Evolutionary conservation across 2,888 invertebrate genomes (phyloP), one percentile per base, ranked within the genome.

Genomic region (Macrosiphum euphorbiae): DNA sequence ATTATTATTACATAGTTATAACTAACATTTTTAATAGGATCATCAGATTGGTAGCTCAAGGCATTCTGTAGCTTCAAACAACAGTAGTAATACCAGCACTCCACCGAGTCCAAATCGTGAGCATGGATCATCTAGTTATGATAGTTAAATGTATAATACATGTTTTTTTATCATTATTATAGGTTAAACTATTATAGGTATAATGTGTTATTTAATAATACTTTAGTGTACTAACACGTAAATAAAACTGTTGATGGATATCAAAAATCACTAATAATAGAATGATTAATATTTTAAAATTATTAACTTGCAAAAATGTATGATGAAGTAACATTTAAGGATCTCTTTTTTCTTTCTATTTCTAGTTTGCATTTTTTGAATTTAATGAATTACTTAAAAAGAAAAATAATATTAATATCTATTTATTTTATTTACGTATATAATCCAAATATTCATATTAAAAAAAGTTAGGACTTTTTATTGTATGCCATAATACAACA

Each of bases 51-150:
- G 96, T 94, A 97, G 97, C 95, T 97, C 97, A 87, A 96, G 97
- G 94, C 97, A 97, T 95, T 97, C 97, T 94, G 97, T 97, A 95
- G 97, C 97, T 94, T 97, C 97, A 94, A 97, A 97, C 96, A 97
- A 97, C 96, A 97, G 97, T 96, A 97, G 97, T 95, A 97, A 97
- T 96, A 96, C 97, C 95, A 97, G 97, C 95, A 97, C 97, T 89
- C 97, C 97, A 91, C 97, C 97, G 90, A 97, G 97, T 95, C 97
- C 97, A 94, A 97, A 97, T 95, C 97, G 97, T 94, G 97, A 97
- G 55, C 94, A 94, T 44, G 94, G 94, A 50, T 94, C 94, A 87
- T 94, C 94, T 85, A 94, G 94, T 91, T 94, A 94, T 28, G 94
- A 94, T 86, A 94, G 94, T 90, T 94, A 90, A 88, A 78, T 92